Evolutionary conservation across 2,113 vertebrate species (phyloP).

Genomic region (Rhinopithecus roxellana): DNA sequence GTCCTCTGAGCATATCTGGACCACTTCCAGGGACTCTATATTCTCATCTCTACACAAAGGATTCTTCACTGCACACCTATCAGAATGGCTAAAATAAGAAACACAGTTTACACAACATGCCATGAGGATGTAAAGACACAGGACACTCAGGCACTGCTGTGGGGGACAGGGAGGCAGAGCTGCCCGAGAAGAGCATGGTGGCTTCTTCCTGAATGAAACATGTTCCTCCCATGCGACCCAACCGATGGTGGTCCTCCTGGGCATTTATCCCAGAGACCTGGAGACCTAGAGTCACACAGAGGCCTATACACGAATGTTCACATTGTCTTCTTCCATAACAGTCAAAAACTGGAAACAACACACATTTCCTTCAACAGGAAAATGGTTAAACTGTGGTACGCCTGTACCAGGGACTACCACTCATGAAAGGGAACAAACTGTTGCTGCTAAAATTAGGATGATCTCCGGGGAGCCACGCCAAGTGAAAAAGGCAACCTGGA

Average conservation of each 20-base stretch:
- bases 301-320: accelerated
- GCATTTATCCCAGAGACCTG: not conserved
- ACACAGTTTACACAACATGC: not conserved
- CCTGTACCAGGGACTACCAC: accelerated
- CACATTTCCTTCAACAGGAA: not conserved
- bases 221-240: accelerated
- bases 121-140: accelerated
- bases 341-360: not conserved
- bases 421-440: accelerated
- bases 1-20: accelerated
- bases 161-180: accelerated
- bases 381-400: accelerated
- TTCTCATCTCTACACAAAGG: no score
- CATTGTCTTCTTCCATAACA: not conserved
- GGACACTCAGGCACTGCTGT: accelerated
- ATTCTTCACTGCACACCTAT: not conserved
- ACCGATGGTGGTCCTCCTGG: accelerated
- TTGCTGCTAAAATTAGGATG: not conserved
- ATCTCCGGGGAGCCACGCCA: accelerated
- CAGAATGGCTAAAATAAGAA: not conserved
- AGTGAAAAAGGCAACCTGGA: no score
- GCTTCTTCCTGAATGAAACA: not conserved
- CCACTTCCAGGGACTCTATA: not conserved
- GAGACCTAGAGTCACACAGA: accelerated
- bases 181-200: accelerated